Conservation (phyloP, 2,888 invertebrate species). For the Acleris cristana region DNA sequence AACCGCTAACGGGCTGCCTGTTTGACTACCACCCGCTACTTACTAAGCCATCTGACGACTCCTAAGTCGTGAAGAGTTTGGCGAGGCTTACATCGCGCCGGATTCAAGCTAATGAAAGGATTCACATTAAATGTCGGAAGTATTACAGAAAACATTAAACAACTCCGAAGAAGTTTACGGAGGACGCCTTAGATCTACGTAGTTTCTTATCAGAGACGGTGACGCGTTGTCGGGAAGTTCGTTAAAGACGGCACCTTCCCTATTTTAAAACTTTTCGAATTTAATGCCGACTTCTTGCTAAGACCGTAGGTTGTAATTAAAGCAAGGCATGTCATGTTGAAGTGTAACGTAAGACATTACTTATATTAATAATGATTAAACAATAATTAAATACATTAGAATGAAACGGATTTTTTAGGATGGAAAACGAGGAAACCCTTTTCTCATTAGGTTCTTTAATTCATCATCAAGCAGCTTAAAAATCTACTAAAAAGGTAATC, state of each 20-base stretch:
- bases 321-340: neutral
- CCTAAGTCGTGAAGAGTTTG: constrained; percentile 14
- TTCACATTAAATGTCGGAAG: constrained; percentile 14
- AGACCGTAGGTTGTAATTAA: constrained; percentile 1
- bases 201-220: constrained; percentile 6
- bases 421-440: too few species aligned
- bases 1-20: constrained; percentile 56
- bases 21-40: constrained; percentile 45
- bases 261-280: neutral
- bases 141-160: constrained; percentile 6
- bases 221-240: constrained; percentile 2
- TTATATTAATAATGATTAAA: too few species aligned
- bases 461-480: too few species aligned
- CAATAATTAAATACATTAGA: too few species aligned
- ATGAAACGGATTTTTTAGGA: too few species aligned
- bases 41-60: constrained; percentile 32
- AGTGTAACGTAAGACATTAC: too few species aligned
- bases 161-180: constrained; percentile 3
- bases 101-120: constrained; percentile 9
- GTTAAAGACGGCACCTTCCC: constrained; percentile 1
- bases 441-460: too few species aligned
- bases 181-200: neutral
- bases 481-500: too few species aligned
- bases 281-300: neutral
- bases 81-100: constrained; percentile 4